Evolutionary conservation across 2,113 vertebrate genomes (phyloP).

Genomic region (Mobula birostris): DNA sequence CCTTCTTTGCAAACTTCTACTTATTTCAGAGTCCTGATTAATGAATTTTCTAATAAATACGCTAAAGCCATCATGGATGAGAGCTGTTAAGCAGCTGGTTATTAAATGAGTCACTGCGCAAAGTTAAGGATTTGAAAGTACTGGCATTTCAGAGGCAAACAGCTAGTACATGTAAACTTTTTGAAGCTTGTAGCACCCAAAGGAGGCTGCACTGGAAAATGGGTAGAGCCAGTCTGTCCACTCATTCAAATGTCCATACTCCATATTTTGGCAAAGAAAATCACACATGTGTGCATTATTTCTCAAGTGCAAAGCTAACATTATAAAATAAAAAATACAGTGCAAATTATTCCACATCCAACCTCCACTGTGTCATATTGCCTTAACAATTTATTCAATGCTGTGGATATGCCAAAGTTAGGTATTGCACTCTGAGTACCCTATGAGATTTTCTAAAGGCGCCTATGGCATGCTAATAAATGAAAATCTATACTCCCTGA

Average conservation of each 20-base stretch:
- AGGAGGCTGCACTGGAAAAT: neutral
- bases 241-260: neutral
- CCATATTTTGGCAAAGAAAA: slow-evolving; percentile 8
- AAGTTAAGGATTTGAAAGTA: neutral
- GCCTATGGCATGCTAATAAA: neutral
- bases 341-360: slow-evolving; percentile 13
- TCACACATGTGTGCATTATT: neutral
- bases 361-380: neutral
- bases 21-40: neutral
- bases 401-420: neutral
- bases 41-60: neutral
- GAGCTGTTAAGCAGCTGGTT: neutral
- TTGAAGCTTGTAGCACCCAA: neutral
- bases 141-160: neutral
- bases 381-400: neutral
- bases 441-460: neutral
- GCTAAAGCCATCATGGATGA: neutral
- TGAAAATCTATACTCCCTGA: slow-evolving; percentile 18
- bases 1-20: neutral
- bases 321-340: neutral
- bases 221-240: neutral
- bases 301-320: slow-evolving; percentile 1
- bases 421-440: neutral
- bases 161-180: neutral
- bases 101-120: neutral